These are phyloP conservation scores for Hassar affinis DNA, from an alignment of 2,113 vertebrate species.

Conservation along the genomic window DNA sequence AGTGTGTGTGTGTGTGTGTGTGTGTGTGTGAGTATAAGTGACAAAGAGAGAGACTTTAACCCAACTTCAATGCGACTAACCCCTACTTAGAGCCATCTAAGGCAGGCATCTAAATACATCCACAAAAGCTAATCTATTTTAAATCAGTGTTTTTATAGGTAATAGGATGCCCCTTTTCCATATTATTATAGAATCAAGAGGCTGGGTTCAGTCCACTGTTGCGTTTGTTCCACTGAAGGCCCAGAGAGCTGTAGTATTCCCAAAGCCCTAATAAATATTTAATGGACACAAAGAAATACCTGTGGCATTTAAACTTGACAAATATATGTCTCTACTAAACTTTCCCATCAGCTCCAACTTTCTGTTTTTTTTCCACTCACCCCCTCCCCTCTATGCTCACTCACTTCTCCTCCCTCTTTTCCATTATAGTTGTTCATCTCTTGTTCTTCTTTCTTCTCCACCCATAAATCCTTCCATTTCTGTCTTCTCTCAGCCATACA, in stretches of 20 bases:
- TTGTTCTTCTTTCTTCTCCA: no score
- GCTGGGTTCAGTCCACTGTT: neutral
- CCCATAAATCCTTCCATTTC: no score
- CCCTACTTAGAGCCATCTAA: neutral
- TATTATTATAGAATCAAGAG: neutral
- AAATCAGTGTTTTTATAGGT: slow-evolving; percentile 17
- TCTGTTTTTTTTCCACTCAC: neutral
- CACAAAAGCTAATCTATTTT: neutral
- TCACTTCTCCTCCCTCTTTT: neutral
- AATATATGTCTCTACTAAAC: neutral
- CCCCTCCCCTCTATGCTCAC: neutral
- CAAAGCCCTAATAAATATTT: slow-evolving; percentile 43
- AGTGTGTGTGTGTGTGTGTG: no score
- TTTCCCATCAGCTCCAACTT: neutral
- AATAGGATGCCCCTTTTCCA: neutral
- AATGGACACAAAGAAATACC: slow-evolving; percentile 29
- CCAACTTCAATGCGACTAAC: no score
- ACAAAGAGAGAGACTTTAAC: no score
- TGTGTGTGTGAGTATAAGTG: no score
- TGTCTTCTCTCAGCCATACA: no score
- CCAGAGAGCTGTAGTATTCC: neutral
- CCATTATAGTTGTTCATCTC: no score
- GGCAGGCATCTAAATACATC: neutral
- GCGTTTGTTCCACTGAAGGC: neutral
- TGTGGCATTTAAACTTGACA: slow-evolving; percentile 44